These are phyloP conservation scores for Anguilla obscura DNA, from an alignment of 2,797 vertebrate genomes.

Conservation along the genomic window DNA sequence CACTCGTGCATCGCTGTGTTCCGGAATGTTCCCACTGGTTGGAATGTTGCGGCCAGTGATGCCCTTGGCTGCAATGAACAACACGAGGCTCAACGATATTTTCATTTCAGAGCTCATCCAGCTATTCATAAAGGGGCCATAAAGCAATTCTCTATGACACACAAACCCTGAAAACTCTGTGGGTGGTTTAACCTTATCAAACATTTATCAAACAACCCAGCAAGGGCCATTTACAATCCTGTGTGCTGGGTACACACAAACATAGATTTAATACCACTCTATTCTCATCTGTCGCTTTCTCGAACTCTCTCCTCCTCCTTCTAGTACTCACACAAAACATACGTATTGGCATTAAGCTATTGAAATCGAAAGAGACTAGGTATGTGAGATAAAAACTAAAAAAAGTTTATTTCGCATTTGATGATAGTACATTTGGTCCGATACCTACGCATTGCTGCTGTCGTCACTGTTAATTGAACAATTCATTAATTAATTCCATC, in stretches of 20 bases:
- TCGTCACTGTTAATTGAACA: neutral
- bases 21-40: neutral
- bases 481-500: conserved; percentile 22
- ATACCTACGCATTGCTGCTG: neutral
- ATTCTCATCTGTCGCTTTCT: conserved; percentile 23
- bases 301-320: neutral
- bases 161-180: conserved; percentile 50
- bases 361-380: conserved; percentile 23
- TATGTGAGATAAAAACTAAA: neutral
- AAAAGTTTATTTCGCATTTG: neutral
- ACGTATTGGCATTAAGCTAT: neutral
- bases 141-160: conserved; percentile 63
- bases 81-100: neutral
- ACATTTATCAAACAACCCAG: conserved; percentile 5
- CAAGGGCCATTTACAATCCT: conserved; percentile 60
- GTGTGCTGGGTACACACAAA: conserved; percentile 58
- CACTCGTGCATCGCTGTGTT: neutral
- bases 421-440: neutral
- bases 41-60: neutral
- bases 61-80: neutral
- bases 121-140: conserved; percentile 53
- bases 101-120: neutral
- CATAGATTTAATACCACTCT: neutral
- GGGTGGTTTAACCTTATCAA: conserved; percentile 7
- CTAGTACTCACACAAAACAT: conserved; percentile 13